phyloP scores from a whole-genome alignment of 2,113 vertebrate genomes.

The Leucosticte australis region DNA sequence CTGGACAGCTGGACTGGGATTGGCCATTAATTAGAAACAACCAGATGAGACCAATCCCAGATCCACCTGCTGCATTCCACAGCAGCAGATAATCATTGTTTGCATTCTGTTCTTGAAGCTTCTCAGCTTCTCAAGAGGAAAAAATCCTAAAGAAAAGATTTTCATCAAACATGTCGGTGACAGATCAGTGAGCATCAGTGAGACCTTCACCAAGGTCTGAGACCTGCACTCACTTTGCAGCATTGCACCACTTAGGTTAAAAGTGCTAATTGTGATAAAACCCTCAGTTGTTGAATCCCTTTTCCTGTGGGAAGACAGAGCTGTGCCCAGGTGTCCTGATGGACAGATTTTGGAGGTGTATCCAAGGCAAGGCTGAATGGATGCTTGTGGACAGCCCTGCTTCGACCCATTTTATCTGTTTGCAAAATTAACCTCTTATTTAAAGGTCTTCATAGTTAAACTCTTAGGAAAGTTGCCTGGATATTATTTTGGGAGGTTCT shows the following conservation, averaged over 20 bases:
- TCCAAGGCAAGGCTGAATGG: not conserved
- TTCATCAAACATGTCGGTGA: no score
- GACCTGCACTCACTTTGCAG: rapidly evolving
- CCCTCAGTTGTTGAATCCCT: not conserved
- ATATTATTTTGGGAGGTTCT: not conserved
- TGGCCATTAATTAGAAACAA: no score
- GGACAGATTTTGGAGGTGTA: not conserved
- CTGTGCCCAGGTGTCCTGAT: not conserved
- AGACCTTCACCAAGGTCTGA: not conserved
- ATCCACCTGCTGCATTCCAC: no score
- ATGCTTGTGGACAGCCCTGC: not conserved
- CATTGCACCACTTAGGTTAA: not conserved
- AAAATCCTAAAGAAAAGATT: no score
- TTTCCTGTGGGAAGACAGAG: not conserved
- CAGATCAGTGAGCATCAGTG: not conserved
- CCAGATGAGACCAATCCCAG: no score
- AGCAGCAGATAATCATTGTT: no score
- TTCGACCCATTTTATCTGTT: not conserved
- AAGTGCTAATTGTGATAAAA: not conserved
- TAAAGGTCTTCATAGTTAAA: not conserved
- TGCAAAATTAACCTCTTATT: not conserved
- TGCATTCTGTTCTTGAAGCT: no score
- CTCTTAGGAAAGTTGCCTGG: not conserved
- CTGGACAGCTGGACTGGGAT: no score
- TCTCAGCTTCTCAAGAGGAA: no score